Base-by-base conservation (phyloP, 2,888 invertebrate species). In the Cheilosia pagana region DNA sequence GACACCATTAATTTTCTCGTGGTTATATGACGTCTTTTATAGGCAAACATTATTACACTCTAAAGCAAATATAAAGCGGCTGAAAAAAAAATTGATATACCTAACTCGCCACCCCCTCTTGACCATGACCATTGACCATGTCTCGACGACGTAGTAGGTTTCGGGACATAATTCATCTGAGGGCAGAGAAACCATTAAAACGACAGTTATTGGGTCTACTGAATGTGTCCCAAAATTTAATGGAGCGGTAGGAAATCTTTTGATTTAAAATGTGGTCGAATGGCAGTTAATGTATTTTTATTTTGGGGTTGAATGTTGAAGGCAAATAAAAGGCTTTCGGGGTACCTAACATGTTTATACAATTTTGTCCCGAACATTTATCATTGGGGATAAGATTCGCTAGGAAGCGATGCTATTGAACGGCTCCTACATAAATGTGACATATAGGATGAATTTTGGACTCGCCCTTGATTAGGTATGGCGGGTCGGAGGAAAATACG, bases 241-340 rank as follows among this genome's bases (percentile, higher is more conserved):
- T 85, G 85, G 85, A 81, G 53, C 79, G 79, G 65, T 81, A 45
- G 70, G 35, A 85, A 81, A 79, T 79, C 81, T 85, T 85, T 75
- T 85, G 85, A 85, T 85, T 85, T 85, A 85, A 85, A 75, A 71
- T 71, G 60, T 75, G 85, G 75, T 85, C 75, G 65, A 85, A 75
- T 59, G 48, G 70, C 67, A 79, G 65, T 81, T 75, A 76, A 71
- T 76, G 71, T 75, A 45, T 35, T 57, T 43, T 52, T 35, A 50
- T 43, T 52, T 19, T 6, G 53, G 78, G 35, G 31, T 45, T 45
- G 45, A 45, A 45, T 45, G 19, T 67, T 72, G 48, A 67, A 65
- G 70, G 68, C 52, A 53, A 60, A 53, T 57, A 57, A 57, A 59
- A 57, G 68, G 52, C 23, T 41, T 53, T 39, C 7, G 31, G 23